A percentile compares a stretch with the other conserved stretches of the same genome.
These are phyloP conservation scores for Alethe diademata DNA, from an alignment of 2,113 vertebrate genomes.

Conservation along the genomic window DNA sequence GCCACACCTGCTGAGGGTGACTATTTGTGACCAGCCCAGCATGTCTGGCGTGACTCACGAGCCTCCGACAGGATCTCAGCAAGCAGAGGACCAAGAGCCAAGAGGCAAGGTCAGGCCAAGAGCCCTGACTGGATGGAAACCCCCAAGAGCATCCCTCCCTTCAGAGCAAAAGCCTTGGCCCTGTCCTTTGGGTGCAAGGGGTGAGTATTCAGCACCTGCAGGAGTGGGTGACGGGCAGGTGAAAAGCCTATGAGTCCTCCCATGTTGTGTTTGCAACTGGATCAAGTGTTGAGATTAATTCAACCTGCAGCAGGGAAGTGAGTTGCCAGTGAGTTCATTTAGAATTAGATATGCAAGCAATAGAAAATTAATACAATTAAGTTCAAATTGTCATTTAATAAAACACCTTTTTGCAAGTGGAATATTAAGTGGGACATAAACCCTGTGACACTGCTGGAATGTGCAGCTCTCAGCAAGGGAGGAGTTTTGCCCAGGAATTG, in stretches of 20 bases:
- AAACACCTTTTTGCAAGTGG: neutral
- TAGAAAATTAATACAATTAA: conserved; percentile 30
- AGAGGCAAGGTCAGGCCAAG: neutral
- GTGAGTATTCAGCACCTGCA: neutral
- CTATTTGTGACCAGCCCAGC: neutral
- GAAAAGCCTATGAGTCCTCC: neutral
- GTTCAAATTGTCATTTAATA: conserved; percentile 19
- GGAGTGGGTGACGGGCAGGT: neutral
- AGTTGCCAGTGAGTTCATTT: neutral
- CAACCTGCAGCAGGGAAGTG: neutral
- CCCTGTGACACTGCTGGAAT: rapidly evolving
- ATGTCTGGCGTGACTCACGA: neutral
- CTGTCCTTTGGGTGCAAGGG: neutral
- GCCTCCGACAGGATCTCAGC: neutral
- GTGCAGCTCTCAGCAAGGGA: neutral
- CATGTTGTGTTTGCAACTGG: neutral
- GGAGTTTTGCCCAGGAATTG: neutral
- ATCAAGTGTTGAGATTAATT: neutral
- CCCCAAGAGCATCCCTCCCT: neutral
- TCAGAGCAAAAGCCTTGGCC: neutral
- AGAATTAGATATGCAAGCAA: neutral
- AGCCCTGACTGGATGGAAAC: neutral
- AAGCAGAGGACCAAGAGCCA: neutral
- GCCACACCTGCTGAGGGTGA: neutral
- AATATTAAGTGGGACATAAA: neutral